Evolutionary conservation across 2,113 vertebrate species (phyloP).

Genomic region (Grammomys dolichurus): DNA sequence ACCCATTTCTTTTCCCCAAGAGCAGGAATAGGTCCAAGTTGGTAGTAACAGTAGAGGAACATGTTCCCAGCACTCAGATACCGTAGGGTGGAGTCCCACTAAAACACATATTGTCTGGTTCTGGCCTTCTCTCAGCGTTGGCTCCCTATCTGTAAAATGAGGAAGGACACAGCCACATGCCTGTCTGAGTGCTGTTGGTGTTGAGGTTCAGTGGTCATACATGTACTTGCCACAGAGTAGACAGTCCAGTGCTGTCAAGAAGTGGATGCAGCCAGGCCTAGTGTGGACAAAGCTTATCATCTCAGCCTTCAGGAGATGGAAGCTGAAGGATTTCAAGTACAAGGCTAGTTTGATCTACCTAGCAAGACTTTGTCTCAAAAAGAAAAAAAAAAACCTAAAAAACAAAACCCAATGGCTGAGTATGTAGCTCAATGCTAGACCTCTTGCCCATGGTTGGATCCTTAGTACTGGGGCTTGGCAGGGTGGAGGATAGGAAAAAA

Average conservation of each 20-base stretch:
- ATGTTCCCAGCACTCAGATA: background rate
- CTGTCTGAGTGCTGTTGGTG: background rate
- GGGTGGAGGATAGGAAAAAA: background rate
- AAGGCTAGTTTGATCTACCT: background rate
- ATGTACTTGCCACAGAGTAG: background rate
- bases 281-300: background rate
- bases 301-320: background rate
- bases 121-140: slow-evolving; percentile 10
- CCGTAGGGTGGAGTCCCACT: background rate
- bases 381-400: background rate
- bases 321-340: background rate
- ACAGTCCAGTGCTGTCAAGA: background rate
- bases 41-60: background rate
- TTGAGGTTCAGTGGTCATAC: background rate
- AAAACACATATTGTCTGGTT: background rate
- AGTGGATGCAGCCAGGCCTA: background rate
- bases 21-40: background rate
- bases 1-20: background rate
- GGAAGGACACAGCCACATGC: no score
- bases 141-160: background rate
- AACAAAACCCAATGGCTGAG: background rate
- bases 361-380: background rate
- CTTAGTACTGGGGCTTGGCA: background rate
- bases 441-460: background rate
- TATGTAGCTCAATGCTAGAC: background rate